Evolutionary conservation across 2,888 invertebrate species (phyloP), one percentile per base, ranked within the genome.

Genomic region (Alviniconcha strummeri): DNA sequence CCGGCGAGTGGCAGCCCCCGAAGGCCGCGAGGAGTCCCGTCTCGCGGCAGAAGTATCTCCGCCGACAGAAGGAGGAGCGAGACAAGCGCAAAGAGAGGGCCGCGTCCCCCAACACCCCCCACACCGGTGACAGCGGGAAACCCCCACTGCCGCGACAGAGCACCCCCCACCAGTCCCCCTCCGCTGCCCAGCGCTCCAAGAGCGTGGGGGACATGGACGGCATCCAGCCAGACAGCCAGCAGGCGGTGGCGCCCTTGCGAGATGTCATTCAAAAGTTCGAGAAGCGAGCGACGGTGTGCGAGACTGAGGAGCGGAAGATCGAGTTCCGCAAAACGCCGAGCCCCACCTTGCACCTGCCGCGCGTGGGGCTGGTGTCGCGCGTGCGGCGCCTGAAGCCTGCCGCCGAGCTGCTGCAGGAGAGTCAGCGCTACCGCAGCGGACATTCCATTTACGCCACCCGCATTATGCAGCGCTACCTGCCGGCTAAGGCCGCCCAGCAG

Each of bases 391-490:
- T 93, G 67, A 92, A 92, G 86, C 92, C 92, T 13, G 92, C 93
- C 71, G 90, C 91, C 76, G 93, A 93, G 84, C 89, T 93, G 67
- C 87, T 92, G 84, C 88, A 92, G 78, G 92, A 92, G 83, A 91
- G 91, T 87, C 90, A 90, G 84, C 88, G 90, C 71, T 91, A 91
- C 83, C 86, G 91, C 84, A 90, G 90, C 85, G 91, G 91, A 55
- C 91, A 91, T 83, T 90, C 91, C 77, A 88, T 89, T 60, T 90
- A 90, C 79, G 87, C 90, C 82, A 88, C 90, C 81, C 88, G 91
- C 83, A 91, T 91, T 83, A 87, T 91, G 83, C 90, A 90, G 82
- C 89, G 88, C 80, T 91, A 91, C 85, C 88, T 89, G 77, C 87
- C 88, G 60, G 89, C 87, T 86, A 90, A 89, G 81, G 88, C 90